Conservation (phyloP, 2,797 vertebrate species). For the Pyrocephalus nanus region DNA sequence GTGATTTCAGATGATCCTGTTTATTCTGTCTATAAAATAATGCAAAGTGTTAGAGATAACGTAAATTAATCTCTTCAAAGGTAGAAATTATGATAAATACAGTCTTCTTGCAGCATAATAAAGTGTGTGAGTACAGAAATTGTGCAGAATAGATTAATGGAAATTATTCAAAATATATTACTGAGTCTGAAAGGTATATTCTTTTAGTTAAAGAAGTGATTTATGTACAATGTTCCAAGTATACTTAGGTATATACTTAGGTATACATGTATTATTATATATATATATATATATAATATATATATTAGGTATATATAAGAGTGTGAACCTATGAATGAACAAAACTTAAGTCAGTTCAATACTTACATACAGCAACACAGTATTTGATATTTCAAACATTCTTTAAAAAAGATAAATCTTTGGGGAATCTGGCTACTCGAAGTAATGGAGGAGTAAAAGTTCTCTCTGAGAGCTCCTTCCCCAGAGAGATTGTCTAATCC, state of each 20-base stretch:
- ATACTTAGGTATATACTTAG: not conserved
- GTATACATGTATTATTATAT: too few relatives aligned
- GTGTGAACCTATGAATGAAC: not conserved
- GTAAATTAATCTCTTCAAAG: not conserved
- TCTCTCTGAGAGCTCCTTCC: not conserved
- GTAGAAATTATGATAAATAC: not conserved
- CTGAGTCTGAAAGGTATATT: not conserved
- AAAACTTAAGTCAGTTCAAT: not conserved
- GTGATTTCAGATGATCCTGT: not conserved
- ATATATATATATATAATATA: too few relatives aligned
- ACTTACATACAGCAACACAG: not conserved
- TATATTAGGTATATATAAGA: too few relatives aligned
- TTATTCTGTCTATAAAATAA: not conserved
- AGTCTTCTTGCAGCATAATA: not conserved
- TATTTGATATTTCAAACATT: not conserved
- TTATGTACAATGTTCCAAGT: not conserved
- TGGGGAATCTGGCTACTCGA: not conserved
- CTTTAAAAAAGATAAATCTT: not conserved
- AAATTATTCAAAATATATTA: slow-evolving; percentile 8
- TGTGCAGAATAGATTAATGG: not conserved
- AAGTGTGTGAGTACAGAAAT: not conserved
- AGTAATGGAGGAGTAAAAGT: not conserved
- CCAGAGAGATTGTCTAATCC: not conserved
- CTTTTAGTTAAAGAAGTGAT: not conserved
- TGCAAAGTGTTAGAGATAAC: not conserved